Evolutionary conservation across 2,888 invertebrate genomes (phyloP).

Genomic region (Junonia oenone): DNA sequence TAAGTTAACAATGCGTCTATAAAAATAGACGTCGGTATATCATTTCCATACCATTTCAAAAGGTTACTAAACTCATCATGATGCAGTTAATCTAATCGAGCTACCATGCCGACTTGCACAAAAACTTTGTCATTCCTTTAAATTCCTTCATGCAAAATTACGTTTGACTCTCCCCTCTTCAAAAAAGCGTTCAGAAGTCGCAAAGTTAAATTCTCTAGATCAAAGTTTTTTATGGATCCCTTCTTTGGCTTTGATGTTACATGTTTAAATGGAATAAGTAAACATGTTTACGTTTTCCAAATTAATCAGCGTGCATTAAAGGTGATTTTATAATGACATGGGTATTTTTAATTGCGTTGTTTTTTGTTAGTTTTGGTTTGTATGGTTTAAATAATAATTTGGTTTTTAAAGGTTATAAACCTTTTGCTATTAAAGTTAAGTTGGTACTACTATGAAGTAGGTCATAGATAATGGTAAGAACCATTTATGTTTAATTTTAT

Average conservation of each 20-base stretch:
- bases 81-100: slow-evolving; percentile 33
- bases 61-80: slow-evolving; percentile 45
- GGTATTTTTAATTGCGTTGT: no score
- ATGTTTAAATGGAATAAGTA: neutral
- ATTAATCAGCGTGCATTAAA: no score
- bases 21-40: neutral
- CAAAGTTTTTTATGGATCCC: slow-evolving; percentile 14
- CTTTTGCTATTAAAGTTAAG: no score
- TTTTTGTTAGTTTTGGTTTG: no score
- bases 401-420: no score
- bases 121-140: slow-evolving; percentile 69
- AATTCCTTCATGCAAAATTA: slow-evolving; percentile 75
- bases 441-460: no score
- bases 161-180: slow-evolving; percentile 51
- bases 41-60: slow-evolving; percentile 18
- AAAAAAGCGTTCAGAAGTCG: slow-evolving; percentile 21
- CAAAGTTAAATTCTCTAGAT: slow-evolving; percentile 16
- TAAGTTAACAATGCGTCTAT: neutral
- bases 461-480: no score
- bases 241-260: slow-evolving; percentile 1
- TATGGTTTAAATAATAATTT: no score
- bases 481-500: no score
- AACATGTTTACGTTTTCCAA: neutral
- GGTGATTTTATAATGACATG: no score
- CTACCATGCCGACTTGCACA: slow-evolving; percentile 49